Evolutionary conservation across 2,888 invertebrate species (phyloP).

Genomic region (Microctonus hyperodae): DNA sequence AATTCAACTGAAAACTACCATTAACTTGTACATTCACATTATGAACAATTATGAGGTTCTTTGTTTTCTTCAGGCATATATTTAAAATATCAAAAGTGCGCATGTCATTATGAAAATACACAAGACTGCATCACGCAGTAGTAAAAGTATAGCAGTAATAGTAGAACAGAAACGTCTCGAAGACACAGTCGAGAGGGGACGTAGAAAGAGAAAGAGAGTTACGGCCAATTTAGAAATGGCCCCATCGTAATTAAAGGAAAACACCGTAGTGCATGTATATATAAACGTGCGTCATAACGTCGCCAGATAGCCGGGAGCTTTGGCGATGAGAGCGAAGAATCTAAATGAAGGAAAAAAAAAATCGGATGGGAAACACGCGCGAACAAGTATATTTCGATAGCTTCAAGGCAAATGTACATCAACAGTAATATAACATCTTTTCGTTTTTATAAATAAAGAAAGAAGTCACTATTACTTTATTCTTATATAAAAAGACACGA

Average conservation of each 20-base stretch:
- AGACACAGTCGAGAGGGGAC: constrained; percentile 33
- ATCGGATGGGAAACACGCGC: constrained; percentile 25
- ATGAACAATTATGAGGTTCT: neutral
- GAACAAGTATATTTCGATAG: constrained; percentile 32
- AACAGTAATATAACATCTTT: neutral
- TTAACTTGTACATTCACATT: neutral
- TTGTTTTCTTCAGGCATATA: neutral
- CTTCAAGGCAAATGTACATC: constrained; percentile 37
- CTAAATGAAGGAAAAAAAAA: constrained; percentile 33
- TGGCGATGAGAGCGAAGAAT: neutral
- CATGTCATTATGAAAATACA: neutral
- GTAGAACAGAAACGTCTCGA: constrained; percentile 28
- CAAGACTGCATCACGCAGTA: neutral
- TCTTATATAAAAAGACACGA: constrained; percentile 29
- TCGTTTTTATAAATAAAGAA: too few species aligned
- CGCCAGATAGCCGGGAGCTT: constrained; percentile 36
- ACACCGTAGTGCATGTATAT: constrained; percentile 23
- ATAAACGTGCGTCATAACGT: constrained; percentile 18
- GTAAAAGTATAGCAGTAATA: neutral
- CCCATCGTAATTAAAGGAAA: constrained; percentile 50
- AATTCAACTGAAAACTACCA: too few species aligned
- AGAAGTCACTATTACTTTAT: neutral
- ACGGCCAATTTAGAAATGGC: constrained; percentile 54
- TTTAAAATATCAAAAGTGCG: neutral
- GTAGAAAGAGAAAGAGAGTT: too few species aligned